These are phyloP conservation scores for Bos javanicus DNA, from an alignment of 2,113 vertebrate genomes.

Conservation along the genomic window DNA sequence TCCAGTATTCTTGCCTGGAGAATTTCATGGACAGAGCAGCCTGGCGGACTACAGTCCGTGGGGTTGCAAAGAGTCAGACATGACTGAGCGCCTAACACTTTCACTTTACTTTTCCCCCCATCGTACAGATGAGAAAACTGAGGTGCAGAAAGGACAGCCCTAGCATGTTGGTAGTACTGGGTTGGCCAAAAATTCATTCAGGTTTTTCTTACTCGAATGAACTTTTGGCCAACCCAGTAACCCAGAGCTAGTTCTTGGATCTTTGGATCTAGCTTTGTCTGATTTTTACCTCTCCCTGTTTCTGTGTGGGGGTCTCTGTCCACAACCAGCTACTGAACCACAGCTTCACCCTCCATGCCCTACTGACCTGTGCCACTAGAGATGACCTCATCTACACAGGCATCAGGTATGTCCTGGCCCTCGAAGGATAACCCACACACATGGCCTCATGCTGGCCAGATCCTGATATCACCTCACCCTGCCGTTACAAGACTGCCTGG, in stretches of 20 bases:
- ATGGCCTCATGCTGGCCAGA: neutral
- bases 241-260: neutral
- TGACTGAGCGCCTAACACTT: neutral
- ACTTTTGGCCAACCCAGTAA: neutral
- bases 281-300: neutral
- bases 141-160: neutral
- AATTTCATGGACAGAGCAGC: neutral
- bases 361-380: conserved; percentile 83
- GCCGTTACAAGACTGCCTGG: neutral
- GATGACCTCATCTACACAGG: conserved; percentile 89
- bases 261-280: neutral
- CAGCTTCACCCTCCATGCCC: conserved; percentile 86
- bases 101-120: neutral
- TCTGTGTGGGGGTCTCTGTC: neutral
- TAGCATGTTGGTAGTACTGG: neutral
- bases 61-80: neutral
- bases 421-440: neutral
- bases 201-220: neutral
- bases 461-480: neutral
- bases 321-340: conserved; percentile 83
- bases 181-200: neutral
- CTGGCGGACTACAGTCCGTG: neutral
- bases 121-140: neutral
- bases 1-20: neutral
- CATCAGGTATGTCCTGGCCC: conserved; percentile 76